phyloP scores from a whole-genome alignment of 2,797 vertebrate genomes.

The Orestias chungarensis region DNA sequence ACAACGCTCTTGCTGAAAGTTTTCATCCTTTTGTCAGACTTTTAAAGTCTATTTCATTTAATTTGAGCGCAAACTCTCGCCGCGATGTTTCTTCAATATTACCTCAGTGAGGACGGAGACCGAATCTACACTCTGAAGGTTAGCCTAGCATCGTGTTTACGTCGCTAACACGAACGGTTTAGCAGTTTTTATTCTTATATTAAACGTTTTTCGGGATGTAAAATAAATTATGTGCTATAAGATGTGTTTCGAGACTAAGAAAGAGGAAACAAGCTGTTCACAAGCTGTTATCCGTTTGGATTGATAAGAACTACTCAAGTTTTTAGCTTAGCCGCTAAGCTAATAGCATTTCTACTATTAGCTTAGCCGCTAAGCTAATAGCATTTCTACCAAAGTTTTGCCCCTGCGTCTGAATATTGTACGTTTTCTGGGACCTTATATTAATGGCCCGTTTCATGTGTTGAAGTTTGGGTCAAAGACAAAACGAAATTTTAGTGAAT shows the following conservation, averaged over 20 bases:
- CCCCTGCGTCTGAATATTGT: no score
- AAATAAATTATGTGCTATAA: no score
- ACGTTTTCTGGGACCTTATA: no score
- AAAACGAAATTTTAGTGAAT: no score
- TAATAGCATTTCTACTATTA: no score
- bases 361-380: no score
- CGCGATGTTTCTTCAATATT: slow-evolving; percentile 89
- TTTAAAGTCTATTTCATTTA: not conserved
- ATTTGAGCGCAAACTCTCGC: not conserved
- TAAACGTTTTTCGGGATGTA: not conserved
- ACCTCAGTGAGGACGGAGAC: slow-evolving; percentile 83
- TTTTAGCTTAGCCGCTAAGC: not conserved
- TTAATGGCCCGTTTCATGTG: no score
- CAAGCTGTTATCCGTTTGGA: not conserved
- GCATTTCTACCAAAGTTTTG: no score
- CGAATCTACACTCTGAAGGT: slow-evolving; percentile 91
- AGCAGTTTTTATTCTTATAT: not conserved
- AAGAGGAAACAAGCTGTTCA: not conserved
- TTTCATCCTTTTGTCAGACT: accelerated
- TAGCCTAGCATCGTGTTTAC: slow-evolving; percentile 31
- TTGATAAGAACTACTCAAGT: not conserved
- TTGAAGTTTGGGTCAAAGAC: no score
- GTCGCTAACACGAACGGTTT: not conserved
- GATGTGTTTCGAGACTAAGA: not conserved
- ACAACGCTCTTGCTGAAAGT: accelerated